Evolutionary conservation across 1,140 invertebrate genomes (phyloP), one percentile per base, ranked within the genome.

Genomic region (Luehdorfia chinensis): DNA sequence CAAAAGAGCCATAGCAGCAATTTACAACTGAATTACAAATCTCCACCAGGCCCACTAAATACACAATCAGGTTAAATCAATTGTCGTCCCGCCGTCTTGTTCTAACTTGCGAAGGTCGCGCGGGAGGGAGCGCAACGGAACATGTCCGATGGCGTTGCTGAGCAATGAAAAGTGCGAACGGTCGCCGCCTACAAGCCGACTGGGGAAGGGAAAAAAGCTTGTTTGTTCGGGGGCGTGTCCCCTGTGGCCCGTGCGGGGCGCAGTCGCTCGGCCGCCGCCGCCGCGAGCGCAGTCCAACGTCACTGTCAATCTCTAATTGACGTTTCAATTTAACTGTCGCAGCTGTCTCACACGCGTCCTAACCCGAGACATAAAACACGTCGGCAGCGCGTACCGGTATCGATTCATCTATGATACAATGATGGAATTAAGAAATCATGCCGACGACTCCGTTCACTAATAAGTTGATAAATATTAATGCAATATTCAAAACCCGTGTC

Each of bases 21-120:
- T 84, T 83, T 76, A 79, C 76, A 83, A 76, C 70, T 77, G 78
- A 75, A 81, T 83, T 77, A 84, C 80, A 84, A 84, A 84, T 81
- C 75, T 69, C 57, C 63, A 63, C 70, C 58, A 48, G 58, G 59
- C 70, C 71, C 66, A 71, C 80, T 83, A 85, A 85, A 77, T 64
- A 84, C 75, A 85, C 81, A 85, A 76, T 73, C 73, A 59, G 59
- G 65, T 69, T 73, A 80, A 75, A 80, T 79, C 77, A 81, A 75
- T 79, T 68, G 69, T n/a, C 62, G 30, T 6, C 50, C 13, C n/a
- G 33, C 64, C 21, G 14, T 75, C 70, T 47, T 55, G 50, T 3
- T 75, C 50, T 13, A 9, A 15, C 46, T 9, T 0, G 2, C 2
- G 9, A 13, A 12, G 7, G n/a, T 0, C 2, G 0, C 1, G 7